Evolutionary conservation across 1,140 invertebrate genomes (phyloP).

Genomic region (Argopecten irradians): DNA sequence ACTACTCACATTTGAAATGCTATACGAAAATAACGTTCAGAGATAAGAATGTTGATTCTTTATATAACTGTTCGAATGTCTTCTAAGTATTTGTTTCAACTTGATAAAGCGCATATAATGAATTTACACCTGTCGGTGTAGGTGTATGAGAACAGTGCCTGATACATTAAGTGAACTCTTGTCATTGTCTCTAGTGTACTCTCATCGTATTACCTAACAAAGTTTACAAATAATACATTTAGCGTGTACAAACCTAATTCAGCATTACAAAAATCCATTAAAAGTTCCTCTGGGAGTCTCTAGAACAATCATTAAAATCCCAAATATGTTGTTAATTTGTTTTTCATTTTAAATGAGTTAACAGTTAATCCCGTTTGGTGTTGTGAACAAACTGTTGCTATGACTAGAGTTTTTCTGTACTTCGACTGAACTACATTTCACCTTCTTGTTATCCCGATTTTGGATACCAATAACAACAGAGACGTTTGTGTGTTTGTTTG

Average conservation of each 20-base stretch:
- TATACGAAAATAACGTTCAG: neutral
- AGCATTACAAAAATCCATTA: neutral
- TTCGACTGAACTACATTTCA: neutral
- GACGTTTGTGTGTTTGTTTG: neutral
- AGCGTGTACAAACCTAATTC: neutral
- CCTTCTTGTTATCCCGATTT: neutral
- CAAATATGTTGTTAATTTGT: conserved; percentile 4
- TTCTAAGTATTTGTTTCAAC: neutral
- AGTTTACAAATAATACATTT: neutral
- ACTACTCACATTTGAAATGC: conserved; percentile 7
- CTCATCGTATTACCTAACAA: neutral
- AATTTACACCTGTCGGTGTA: neutral
- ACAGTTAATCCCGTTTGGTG: neutral
- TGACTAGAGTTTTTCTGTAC: neutral
- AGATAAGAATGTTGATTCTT: neutral
- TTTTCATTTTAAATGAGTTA: conserved; percentile 8
- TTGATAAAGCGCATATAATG: neutral
- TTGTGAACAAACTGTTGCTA: neutral
- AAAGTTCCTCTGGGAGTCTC: neutral
- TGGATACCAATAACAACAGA: neutral
- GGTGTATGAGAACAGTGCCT: neutral
- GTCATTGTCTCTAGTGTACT: neutral
- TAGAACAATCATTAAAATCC: neutral
- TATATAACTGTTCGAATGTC: neutral
- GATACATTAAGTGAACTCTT: neutral